Evolutionary conservation across 1,140 invertebrate genomes (phyloP), one percentile per base, ranked within the genome.

Genomic region (Melipona quadrifasciata): DNA sequence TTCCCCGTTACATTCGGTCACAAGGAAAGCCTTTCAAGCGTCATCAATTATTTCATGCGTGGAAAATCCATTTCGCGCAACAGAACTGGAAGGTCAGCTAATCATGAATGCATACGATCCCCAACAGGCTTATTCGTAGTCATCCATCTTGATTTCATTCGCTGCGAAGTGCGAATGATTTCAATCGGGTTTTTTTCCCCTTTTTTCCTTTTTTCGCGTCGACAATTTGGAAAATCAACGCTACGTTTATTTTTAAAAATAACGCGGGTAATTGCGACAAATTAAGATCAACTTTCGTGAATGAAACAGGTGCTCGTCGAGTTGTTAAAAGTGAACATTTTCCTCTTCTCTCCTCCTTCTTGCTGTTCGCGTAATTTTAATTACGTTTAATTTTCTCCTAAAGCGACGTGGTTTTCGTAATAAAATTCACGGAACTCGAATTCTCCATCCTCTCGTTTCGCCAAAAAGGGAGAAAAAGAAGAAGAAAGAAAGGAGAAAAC

Each of bases 11-110:
- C 31, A 74, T 64, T 83, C 31, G 53, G 58, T 65, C 67, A 82
- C 80, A 61, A 53, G 57, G 65, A 67, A 84, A 80, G n/a, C 75
- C 61, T 84, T 80, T 88, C 72, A 72, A 86, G 68, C 72, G 71
- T 84, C 31, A 80, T 72, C 73, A 87, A 84, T 87, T 87, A 88
- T 87, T 84, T 84, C 57, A 39, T 64, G 47, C 47, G 61, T 80
- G 64, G 67, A 87, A 84, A 84, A 87, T 80, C 55, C 77, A 84
- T 87, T 80, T 84, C 27, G 53, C 81, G 58, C 77, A 77, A 84
- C 79, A 73, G 65, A 72, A 67, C 21, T 55, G 64, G 53, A 80
- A 74, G 82, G 75, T 61, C 64, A 34, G 75, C 58, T 61, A 58
- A 83, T 83, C 64, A 78, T 74, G 68, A 64, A 87, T 85, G 64